phyloP scores from a whole-genome alignment of 2,888 invertebrate species.

The Xiphydria camelus region DNA sequence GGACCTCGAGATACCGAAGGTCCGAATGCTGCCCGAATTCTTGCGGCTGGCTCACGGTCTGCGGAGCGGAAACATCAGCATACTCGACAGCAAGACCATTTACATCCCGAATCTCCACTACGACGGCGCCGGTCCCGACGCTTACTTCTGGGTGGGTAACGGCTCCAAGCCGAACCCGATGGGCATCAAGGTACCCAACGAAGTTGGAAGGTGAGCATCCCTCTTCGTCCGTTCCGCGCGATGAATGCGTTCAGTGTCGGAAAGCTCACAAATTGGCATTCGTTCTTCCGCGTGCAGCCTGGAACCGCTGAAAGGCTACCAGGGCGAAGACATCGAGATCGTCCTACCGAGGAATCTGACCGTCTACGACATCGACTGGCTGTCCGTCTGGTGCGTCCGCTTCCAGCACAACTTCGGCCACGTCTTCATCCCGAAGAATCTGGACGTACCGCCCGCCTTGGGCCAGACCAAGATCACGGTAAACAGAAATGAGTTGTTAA shows the following conservation, averaged over 20 bases:
- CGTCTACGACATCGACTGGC: slow-evolving; percentile 90
- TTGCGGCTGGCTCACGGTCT: slow-evolving; percentile 85
- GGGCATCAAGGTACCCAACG: slow-evolving; percentile 89
- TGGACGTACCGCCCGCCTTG: slow-evolving; percentile 87
- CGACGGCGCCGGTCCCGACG: slow-evolving; percentile 89
- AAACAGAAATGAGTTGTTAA: slow-evolving; percentile 53
- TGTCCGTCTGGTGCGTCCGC: slow-evolving; percentile 89
- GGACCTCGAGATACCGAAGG: slow-evolving; percentile 77
- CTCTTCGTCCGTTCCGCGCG: too few species aligned
- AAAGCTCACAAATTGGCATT: too few species aligned
- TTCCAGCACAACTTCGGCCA: slow-evolving; percentile 90
- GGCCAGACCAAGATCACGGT: slow-evolving; percentile 91
- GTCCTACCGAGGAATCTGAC: slow-evolving; percentile 82
- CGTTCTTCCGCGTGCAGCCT: too few species aligned
- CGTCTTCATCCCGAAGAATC: slow-evolving; percentile 81
- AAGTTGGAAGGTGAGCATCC: slow-evolving; percentile 71
- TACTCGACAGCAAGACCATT: slow-evolving; percentile 88
- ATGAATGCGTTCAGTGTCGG: too few species aligned
- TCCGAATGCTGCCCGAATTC: slow-evolving; percentile 82
- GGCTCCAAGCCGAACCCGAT: slow-evolving; percentile 79
- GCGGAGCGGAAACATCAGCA: slow-evolving; percentile 87
- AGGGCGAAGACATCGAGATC: slow-evolving; percentile 90
- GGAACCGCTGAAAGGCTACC: slow-evolving; percentile 80
- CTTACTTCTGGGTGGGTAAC: slow-evolving; percentile 94
- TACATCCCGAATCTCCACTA: slow-evolving; percentile 91